Percentiles rank a stretch among this genome's conserved stretches.
These are phyloP conservation scores for Limonius californicus DNA, from an alignment of 1,140 invertebrate genomes.

Conservation along the genomic window DNA sequence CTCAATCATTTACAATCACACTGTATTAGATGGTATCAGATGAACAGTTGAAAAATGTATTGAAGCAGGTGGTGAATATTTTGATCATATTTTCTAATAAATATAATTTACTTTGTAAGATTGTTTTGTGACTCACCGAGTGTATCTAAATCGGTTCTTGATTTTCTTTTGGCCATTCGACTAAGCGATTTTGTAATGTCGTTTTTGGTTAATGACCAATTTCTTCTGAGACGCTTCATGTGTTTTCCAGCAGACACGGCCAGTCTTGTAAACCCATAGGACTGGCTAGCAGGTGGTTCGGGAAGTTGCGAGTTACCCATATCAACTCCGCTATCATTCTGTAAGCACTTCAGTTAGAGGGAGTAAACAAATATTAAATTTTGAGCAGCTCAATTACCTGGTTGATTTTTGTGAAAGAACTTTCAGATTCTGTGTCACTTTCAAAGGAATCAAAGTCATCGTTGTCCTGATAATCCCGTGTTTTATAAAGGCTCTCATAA, in stretches of 20 bases:
- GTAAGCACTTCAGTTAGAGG: no score
- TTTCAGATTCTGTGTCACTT: conserved; percentile 56
- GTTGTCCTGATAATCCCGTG: conserved; percentile 31
- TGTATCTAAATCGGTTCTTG: conserved; percentile 33
- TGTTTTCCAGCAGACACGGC: conserved; percentile 40
- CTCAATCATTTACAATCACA: no score
- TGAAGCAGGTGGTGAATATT: no score
- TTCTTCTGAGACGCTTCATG: conserved; percentile 38
- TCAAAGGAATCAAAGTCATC: conserved; percentile 63
- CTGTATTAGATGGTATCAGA: no score
- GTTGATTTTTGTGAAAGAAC: conserved; percentile 43
- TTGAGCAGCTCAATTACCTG: no score
- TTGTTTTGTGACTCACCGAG: not conserved
- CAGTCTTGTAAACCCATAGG: conserved; percentile 50
- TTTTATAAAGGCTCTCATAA: conserved; percentile 54
- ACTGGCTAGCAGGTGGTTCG: conserved; percentile 54
- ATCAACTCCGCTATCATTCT: conserved; percentile 51
- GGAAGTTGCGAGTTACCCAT: conserved; percentile 55
- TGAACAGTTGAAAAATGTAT: no score
- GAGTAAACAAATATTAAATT: no score
- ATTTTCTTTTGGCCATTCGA: conserved; percentile 42
- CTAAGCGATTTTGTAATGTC: conserved; percentile 44
- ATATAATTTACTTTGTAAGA: no score
- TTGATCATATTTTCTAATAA: no score
- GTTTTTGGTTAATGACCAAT: conserved; percentile 40